These are phyloP conservation scores for Xenopus petersii DNA, from an alignment of 2,797 vertebrate species.

Conservation along the genomic window DNA sequence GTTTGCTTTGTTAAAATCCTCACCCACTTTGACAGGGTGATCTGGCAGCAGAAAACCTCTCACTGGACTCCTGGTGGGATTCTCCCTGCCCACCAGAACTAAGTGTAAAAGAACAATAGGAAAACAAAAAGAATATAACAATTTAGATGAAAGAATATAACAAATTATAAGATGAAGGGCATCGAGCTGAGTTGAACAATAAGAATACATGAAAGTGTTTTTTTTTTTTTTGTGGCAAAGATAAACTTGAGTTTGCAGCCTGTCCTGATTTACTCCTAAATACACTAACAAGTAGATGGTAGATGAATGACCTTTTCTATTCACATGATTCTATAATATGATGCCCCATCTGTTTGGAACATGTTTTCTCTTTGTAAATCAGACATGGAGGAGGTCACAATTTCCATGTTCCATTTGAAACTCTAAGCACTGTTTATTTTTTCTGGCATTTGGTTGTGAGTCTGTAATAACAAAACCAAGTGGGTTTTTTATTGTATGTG, in stretches of 20 bases:
- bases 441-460: neutral
- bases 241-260: neutral
- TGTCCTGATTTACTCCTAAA: neutral
- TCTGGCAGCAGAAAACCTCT: no score
- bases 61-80: no score
- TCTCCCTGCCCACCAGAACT: no score
- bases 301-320: neutral
- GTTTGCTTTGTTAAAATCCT: no score
- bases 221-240: no score
- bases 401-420: conserved; percentile 3
- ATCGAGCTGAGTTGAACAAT: no score
- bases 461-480: neutral
- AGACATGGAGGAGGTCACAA: neutral
- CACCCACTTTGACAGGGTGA: no score
- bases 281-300: neutral
- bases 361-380: neutral
- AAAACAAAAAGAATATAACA: no score
- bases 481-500: neutral
- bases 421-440: neutral
- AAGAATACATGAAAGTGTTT: no score
- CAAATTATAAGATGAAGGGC: no score
- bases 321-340: neutral
- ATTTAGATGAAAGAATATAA: no score
- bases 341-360: neutral
- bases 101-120: no score